Evolutionary conservation across 2,888 invertebrate species (phyloP).

Genomic region (Trileptium ribeirensis): DNA sequence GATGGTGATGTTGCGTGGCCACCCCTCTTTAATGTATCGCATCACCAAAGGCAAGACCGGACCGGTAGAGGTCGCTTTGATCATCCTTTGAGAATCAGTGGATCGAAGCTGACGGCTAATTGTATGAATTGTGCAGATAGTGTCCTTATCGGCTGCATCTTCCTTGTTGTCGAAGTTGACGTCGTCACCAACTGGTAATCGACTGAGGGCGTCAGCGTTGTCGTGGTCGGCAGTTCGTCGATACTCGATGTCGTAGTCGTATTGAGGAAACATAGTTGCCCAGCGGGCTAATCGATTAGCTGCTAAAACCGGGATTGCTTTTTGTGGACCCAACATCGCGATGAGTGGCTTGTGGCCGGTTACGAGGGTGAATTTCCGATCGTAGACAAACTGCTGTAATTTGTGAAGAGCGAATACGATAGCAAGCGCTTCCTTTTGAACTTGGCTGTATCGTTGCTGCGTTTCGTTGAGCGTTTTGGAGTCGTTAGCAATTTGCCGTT

Average conservation of each 20-base stretch:
- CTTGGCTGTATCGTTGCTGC: conserved; percentile 37
- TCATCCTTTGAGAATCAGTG: neutral
- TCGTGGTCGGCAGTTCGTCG: conserved; percentile 23
- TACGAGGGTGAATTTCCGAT: conserved; percentile 29
- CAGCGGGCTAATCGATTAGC: conserved; percentile 27
- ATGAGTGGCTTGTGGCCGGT: conserved; percentile 35
- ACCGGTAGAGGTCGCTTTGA: neutral
- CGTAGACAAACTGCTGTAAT: conserved; percentile 39
- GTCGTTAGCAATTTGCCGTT: conserved; percentile 36
- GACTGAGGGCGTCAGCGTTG: conserved; percentile 35
- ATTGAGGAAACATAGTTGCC: conserved; percentile 20
- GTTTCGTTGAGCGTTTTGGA: conserved; percentile 33
- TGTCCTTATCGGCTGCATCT: neutral
- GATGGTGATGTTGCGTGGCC: neutral
- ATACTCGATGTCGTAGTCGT: conserved; percentile 1
- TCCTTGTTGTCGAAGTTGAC: conserved; percentile 24
- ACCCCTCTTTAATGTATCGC: neutral
- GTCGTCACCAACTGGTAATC: conserved; percentile 20
- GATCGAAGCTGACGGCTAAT: neutral
- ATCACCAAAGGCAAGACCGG: neutral
- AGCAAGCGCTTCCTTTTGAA: conserved; percentile 39
- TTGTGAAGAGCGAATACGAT: conserved; percentile 37
- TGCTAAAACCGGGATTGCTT: conserved; percentile 24
- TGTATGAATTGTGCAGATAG: neutral
- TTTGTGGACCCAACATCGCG: conserved; percentile 30